Percentiles rank a stretch among this genome's conserved stretches.
Conservation (phyloP, 1,140 invertebrate genomes). For the Drosophila ambigua region DNA sequence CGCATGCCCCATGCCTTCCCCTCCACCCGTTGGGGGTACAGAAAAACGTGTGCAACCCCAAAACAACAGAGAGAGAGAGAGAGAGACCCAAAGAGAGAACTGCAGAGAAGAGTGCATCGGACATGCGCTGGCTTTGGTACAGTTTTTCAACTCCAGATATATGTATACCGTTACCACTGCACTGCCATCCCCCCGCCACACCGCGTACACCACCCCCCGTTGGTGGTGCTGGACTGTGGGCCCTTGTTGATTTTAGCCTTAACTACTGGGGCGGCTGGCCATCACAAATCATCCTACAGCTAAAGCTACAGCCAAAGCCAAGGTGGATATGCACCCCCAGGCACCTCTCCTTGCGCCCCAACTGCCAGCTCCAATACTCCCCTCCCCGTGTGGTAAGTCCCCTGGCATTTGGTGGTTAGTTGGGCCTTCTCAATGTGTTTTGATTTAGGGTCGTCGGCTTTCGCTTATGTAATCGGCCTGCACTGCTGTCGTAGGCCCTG, state of each 20-base stretch:
- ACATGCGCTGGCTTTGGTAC: slow-evolving; percentile 76
- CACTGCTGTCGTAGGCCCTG: slow-evolving; percentile 26
- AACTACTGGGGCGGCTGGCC: slow-evolving; percentile 49
- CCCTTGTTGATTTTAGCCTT: slow-evolving; percentile 64
- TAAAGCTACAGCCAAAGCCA: slow-evolving; percentile 66
- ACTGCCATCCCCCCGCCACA: slow-evolving; percentile 17
- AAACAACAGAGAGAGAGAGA: slow-evolving; percentile 14
- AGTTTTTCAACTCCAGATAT: slow-evolving; percentile 69
- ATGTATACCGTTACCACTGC: slow-evolving; percentile 30
- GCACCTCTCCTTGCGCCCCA: neutral
- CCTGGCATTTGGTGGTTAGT: slow-evolving; percentile 51
- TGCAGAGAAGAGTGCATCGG: slow-evolving; percentile 60
- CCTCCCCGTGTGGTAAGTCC: neutral
- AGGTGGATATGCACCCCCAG: slow-evolving; percentile 30
- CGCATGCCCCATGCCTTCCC: too few species aligned
- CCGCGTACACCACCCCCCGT: neutral
- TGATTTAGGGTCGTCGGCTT: slow-evolving; percentile 75
- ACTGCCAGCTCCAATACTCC: slow-evolving; percentile 6
- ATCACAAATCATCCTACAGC: slow-evolving; percentile 52
- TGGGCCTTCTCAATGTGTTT: slow-evolving; percentile 56
- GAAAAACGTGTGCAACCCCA: slow-evolving; percentile 52
- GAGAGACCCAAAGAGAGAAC: slow-evolving; percentile 14
- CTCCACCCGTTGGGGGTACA: neutral
- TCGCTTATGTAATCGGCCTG: slow-evolving; percentile 64
- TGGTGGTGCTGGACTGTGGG: slow-evolving; percentile 1